Conservation (phyloP, 2,113 vertebrate genomes). For the Paraplagusia blochii region DNA sequence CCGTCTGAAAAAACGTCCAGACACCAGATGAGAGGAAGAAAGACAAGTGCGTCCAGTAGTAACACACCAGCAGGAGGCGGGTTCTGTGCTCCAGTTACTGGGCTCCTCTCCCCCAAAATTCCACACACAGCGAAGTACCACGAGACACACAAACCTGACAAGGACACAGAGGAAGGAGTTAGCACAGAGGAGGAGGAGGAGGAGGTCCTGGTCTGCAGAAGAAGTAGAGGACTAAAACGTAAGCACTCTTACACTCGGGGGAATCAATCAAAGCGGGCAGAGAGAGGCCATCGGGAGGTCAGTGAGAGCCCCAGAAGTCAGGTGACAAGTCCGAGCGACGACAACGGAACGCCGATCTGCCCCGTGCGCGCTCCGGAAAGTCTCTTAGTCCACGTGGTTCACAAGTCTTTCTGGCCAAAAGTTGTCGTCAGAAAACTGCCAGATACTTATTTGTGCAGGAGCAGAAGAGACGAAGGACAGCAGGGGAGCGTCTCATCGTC, state of each 20-base stretch:
- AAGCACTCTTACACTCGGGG: slow-evolving; percentile 24
- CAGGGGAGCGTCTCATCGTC: neutral
- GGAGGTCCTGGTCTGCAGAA: neutral
- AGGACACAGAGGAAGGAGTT: slow-evolving; percentile 1
- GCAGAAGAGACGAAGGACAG: neutral
- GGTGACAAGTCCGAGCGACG: neutral
- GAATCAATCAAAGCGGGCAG: slow-evolving; percentile 17
- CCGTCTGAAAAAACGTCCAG: slow-evolving; percentile 62
- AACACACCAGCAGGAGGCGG: neutral
- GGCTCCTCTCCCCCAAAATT: slow-evolving; percentile 46
- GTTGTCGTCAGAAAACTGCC: slow-evolving; percentile 53
- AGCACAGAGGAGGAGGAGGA: neutral
- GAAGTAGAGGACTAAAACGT: slow-evolving; percentile 22
- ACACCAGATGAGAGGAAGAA: slow-evolving; percentile 19
- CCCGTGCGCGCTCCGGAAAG: slow-evolving; percentile 13
- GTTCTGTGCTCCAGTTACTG: slow-evolving; percentile 52
- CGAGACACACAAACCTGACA: slow-evolving; percentile 5
- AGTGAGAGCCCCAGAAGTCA: no score
- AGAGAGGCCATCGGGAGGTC: neutral
- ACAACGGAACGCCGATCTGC: neutral
- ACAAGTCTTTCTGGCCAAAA: slow-evolving; percentile 32
- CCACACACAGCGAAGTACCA: neutral
- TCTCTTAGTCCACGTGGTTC: slow-evolving; percentile 4
- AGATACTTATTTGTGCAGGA: accelerated
- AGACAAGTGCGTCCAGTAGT: neutral